Conservation (phyloP, 2,797 vertebrate species). For the Vultur gryphus region DNA sequence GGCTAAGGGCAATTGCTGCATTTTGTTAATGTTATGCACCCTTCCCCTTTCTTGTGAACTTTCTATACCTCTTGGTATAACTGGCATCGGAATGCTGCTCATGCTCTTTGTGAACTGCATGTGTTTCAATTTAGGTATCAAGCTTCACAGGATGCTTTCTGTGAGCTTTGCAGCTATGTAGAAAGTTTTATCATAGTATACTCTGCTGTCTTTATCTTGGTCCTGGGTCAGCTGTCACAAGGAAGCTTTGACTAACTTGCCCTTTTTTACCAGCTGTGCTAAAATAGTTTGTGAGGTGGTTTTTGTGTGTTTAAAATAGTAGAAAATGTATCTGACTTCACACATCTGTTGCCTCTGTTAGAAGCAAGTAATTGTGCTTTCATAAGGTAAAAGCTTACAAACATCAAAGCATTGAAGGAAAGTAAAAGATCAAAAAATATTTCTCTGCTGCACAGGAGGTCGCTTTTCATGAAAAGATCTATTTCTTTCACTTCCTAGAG, state of each 20-base stretch:
- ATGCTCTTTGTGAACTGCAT: fast-evolving
- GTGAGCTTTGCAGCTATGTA: neutral
- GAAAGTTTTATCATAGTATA: neutral
- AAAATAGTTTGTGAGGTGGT: neutral
- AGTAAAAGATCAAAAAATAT: neutral
- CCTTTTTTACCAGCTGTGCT: neutral
- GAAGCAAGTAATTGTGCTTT: neutral
- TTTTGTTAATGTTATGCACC: neutral
- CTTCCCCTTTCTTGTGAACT: neutral
- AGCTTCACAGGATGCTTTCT: neutral
- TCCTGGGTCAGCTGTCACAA: neutral
- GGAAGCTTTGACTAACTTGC: neutral
- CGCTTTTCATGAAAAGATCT: neutral
- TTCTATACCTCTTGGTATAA: neutral
- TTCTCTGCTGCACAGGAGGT: neutral
- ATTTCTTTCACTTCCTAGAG: neutral
- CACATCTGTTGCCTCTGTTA: neutral
- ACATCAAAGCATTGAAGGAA: neutral
- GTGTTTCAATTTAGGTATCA: fast-evolving
- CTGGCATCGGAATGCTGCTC: neutral
- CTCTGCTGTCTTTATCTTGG: neutral
- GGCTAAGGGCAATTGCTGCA: neutral
- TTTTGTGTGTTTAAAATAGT: neutral
- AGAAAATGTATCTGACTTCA: neutral
- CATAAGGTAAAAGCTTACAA: neutral